These are phyloP conservation scores for Zosterops borbonicus DNA, from an alignment of 2,113 vertebrate species.

Conservation along the genomic window DNA sequence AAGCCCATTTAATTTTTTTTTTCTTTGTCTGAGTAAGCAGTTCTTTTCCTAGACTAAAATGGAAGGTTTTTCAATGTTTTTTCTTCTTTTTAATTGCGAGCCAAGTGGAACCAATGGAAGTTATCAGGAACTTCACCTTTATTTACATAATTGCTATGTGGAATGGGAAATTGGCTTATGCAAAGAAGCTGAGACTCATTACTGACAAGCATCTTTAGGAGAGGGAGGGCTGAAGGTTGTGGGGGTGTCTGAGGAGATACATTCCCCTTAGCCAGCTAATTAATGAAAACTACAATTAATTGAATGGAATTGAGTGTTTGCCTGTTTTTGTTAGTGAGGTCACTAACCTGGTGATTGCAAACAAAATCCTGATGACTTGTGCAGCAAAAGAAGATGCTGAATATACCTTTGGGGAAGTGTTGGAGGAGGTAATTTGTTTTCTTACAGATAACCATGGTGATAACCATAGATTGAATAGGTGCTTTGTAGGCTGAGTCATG, in stretches of 20 bases:
- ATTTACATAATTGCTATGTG: slow-evolving; percentile 22
- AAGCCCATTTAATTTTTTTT: background rate
- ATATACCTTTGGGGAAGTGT: background rate
- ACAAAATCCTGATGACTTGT: background rate
- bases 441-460: background rate
- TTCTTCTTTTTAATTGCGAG: background rate
- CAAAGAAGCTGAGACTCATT: background rate
- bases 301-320: background rate
- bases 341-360: background rate
- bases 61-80: background rate
- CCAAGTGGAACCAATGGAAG: background rate
- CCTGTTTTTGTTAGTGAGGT: background rate
- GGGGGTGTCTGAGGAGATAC: background rate
- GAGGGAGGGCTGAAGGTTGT: background rate
- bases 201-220: background rate
- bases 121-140: background rate
- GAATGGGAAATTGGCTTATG: background rate
- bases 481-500: background rate
- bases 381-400: background rate
- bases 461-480: fast-evolving
- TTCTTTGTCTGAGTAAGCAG: background rate
- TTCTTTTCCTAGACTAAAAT: background rate
- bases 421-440: background rate
- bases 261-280: background rate
- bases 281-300: background rate